Conservation (phyloP, 2,113 vertebrate species). For the Catharus bicknelli region DNA sequence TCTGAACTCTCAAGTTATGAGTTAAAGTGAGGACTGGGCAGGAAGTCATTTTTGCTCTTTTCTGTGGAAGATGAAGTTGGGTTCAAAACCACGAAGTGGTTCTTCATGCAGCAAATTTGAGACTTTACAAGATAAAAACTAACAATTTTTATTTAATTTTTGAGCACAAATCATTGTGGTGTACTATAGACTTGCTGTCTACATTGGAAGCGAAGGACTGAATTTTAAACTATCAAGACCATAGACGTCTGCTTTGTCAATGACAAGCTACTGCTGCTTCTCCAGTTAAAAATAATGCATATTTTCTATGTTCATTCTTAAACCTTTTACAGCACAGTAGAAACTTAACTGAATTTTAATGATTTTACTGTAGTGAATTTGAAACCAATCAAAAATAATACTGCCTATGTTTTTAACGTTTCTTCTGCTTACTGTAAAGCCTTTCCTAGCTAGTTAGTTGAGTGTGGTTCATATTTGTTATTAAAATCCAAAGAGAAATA, state of each 20-base stretch:
- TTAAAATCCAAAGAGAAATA: not conserved
- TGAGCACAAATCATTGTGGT: not conserved
- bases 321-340: not conserved
- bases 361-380: not conserved
- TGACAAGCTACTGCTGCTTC: not conserved
- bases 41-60: not conserved
- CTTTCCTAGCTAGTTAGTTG: not conserved
- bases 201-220: not conserved
- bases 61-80: not conserved
- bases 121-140: not conserved
- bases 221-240: not conserved
- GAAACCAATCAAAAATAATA: not conserved
- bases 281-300: not conserved
- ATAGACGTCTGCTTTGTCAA: not conserved
- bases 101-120: not conserved
- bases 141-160: not conserved
- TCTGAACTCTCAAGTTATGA: not conserved
- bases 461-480: not conserved
- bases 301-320: not conserved
- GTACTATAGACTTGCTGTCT: not conserved
- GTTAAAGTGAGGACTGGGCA: not conserved
- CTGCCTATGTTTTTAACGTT: not conserved
- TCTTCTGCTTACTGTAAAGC: not conserved
- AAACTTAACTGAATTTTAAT: not conserved
- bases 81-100: not conserved